Evolutionary conservation across 2,113 vertebrate genomes (phyloP).

Genomic region (Leucopsar rothschildi): DNA sequence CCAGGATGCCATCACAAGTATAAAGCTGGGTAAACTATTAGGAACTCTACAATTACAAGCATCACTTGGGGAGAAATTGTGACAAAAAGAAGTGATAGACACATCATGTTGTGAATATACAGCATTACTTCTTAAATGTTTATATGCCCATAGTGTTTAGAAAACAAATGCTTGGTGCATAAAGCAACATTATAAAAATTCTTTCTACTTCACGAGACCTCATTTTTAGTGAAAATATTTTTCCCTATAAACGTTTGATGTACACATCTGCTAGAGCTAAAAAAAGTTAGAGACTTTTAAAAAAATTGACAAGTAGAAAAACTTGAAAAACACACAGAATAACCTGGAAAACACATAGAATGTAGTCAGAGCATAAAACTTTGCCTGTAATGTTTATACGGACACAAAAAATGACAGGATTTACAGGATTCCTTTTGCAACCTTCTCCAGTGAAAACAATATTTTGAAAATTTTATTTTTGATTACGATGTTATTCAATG

Average conservation of each 20-base stretch:
- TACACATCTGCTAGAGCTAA: constrained; percentile 62
- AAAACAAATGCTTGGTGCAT: constrained; percentile 65
- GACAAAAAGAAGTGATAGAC: constrained; percentile 47
- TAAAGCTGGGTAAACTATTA: constrained; percentile 26
- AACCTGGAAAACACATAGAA: constrained; percentile 22
- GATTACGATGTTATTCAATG: not conserved
- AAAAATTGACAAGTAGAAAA: not conserved
- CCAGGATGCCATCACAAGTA: not conserved
- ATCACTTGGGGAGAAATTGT: constrained; percentile 56
- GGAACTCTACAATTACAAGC: constrained; percentile 32
- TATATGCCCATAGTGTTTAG: constrained; percentile 58
- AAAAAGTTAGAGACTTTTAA: not conserved
- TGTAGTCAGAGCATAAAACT: not conserved
- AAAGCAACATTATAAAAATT: constrained; percentile 59
- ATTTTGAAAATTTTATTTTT: not conserved
- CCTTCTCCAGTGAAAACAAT: not conserved
- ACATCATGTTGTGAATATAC: constrained; percentile 52
- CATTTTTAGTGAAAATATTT: constrained; percentile 57
- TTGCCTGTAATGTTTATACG: not conserved
- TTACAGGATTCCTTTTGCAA: not conserved
- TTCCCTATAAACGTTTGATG: constrained; percentile 56
- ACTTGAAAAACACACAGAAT: constrained; percentile 16
- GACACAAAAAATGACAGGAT: not conserved
- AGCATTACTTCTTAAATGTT: constrained; percentile 57
- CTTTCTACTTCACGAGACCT: constrained; percentile 44